phyloP scores from a whole-genome alignment of 2,888 invertebrate species.

The Hecatera dysodea region DNA sequence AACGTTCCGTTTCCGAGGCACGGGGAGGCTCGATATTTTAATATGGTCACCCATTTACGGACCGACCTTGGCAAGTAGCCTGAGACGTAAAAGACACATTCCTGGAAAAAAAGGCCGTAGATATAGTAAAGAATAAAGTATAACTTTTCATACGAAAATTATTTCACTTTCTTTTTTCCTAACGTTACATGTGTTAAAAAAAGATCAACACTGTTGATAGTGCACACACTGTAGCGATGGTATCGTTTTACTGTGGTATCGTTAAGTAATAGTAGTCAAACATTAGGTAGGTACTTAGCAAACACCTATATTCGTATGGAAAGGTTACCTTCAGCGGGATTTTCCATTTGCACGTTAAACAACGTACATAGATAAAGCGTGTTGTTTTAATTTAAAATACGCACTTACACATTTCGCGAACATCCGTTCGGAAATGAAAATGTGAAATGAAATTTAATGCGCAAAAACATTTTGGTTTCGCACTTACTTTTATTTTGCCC shows the following conservation, averaged over 20 bases:
- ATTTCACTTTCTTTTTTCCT: conserved; percentile 23
- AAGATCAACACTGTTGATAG: conserved; percentile 55
- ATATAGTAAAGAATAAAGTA: no score
- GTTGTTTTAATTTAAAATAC: conserved; percentile 49
- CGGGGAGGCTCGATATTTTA: no score
- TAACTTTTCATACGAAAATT: background rate
- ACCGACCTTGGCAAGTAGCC: no score
- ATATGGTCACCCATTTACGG: no score
- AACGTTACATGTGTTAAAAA: conserved; percentile 57
- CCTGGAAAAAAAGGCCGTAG: no score
- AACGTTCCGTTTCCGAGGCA: no score
- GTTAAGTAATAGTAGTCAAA: conserved; percentile 69
- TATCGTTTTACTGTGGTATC: conserved; percentile 69
- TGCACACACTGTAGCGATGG: conserved; percentile 37
- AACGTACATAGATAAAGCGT: conserved; percentile 57
- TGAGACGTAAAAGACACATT: no score
- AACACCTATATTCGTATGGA: conserved; percentile 71
- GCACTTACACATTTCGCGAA: conserved; percentile 46
- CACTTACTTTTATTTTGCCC: conserved; percentile 21
- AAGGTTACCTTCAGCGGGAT: conserved; percentile 75
- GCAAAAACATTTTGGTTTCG: conserved; percentile 31
- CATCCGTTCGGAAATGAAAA: conserved; percentile 63
- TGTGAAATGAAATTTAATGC: conserved; percentile 57
- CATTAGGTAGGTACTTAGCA: conserved; percentile 67
- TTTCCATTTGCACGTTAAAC: conserved; percentile 69